Evolutionary conservation across 2,113 vertebrate genomes (phyloP), one percentile per base, ranked within the genome.

Genomic region (Machaerirhynchus nigripectus): DNA sequence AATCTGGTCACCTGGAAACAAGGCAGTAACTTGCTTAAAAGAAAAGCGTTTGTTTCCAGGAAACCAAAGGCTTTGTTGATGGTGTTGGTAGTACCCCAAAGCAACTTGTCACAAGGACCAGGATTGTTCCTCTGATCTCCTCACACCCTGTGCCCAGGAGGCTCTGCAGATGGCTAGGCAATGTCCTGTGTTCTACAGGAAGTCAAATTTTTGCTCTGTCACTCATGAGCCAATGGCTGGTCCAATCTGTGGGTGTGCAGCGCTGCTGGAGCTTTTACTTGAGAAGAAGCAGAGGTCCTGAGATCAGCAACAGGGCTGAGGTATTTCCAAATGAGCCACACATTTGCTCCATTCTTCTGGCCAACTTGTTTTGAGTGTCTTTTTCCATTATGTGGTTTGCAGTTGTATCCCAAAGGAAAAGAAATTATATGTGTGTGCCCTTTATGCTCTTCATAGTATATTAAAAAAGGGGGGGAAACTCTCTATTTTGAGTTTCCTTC

Each of bases 371-470:
- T 74, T 74, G 56, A 84, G 37, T 84, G 44, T 55, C 33, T 90
- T 95, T 93, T 92, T 50, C 86, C 76, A 67, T 77, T 88, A 78
- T 74, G 64, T 47, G 60, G 47, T 81, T 96, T 96, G 86, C 42
- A 85, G n/a, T 90, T 73, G 14, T 40, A 28, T 89, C 68, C 49
- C 49, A 49, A 93, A 89, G 52, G 76, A 53, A 74, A 93, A 88
- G 7, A 84, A 92, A 60, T 71, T 17, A 22, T 64, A 78, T 57
- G 21, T 8, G 21, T 8, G 2, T 93, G 55, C 19, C 40, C 46
- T 61, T 89, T 88, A 39, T 68, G 63, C 3, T 81, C 35, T 71
- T 81, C 28, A 60, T 9, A 63, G 30, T 67, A 37, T 37, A 63
- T 78, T 83, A 4, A 18, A 44, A 42, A 16, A 0, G 2, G 11